Evolutionary conservation across 1,140 invertebrate genomes (phyloP), one percentile per base, ranked within the genome.

Genomic region (Paralvinella palmiformis): DNA sequence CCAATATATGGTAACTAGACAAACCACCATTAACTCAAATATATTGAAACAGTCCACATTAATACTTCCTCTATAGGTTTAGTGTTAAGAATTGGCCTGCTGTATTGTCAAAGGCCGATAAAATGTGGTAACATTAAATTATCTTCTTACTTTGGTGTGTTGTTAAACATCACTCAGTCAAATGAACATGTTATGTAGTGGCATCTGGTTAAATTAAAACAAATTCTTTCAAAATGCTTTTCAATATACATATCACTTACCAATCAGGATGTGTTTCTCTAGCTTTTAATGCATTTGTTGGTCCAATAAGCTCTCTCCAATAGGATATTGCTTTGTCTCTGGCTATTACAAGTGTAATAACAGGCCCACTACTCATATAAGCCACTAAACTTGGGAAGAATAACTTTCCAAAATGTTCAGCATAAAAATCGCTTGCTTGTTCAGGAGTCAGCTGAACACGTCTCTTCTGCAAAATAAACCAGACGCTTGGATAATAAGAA

Each of bases 391-490:
- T 84, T 13, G 88, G 85, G 73, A 90, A 93, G 65, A 86, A 85
- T 17, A 85, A 72, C 50, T 85, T 85, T 0, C 87, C 88, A 73
- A 86, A 89, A 75, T 87, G 85, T 45, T 91, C 86, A 0, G 80
- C 80, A 76, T 91, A 92, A 66, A 93, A 88, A 75, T 92, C 89
- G 3, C 89, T 89, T 0, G 87, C 88, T 74, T 91, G 86, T 77
- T 92, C 90, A 0, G 88, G 86, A 3, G 88, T 89, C 63, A 94
- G 79, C 36, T 84, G 84, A 0, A 92, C 74, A 70, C 82, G 82
- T 64, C 88, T 83, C 71, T 84, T 86, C 82, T 89, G 81, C 31
- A 73, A 71, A 59, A 61, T 66, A 13, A 53, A 68, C 4, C 20
- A 22, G 27, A 55, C 17, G 45, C n/a, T 45, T 3, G 17, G 27